A percentile compares a stretch with the other conserved stretches of the same genome.
Evolutionary conservation across 2,888 invertebrate genomes (phyloP).

Genomic region (Eremobia ochroleuca): DNA sequence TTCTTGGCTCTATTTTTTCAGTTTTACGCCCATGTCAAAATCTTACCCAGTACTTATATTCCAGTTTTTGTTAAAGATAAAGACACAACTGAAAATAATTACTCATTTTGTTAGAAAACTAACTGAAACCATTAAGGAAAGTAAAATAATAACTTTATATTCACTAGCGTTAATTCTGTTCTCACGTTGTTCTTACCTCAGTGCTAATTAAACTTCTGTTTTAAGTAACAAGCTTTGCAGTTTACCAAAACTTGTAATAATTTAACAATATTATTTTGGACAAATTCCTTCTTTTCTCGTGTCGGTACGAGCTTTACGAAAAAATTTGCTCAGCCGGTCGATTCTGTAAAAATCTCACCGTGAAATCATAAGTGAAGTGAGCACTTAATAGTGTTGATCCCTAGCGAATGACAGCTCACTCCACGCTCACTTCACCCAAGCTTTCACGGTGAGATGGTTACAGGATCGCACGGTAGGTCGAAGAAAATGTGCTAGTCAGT

Average conservation of each 20-base stretch:
- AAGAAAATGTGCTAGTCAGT: background rate
- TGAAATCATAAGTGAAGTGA: no score
- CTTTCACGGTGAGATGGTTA: no score
- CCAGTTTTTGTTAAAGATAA: background rate
- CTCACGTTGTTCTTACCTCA: background rate
- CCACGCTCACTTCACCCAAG: no score
- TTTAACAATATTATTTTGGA: background rate
- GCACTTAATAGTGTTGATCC: no score
- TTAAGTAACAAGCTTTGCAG: background rate
- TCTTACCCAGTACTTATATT: background rate
- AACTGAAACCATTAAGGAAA: background rate
- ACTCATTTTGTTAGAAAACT: background rate
- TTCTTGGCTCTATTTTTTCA: background rate
- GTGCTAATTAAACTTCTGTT: constrained; percentile 11
- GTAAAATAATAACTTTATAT: background rate
- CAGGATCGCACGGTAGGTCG: no score
- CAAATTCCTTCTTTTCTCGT: background rate
- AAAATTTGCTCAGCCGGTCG: background rate
- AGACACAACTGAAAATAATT: background rate
- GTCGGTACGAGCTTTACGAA: background rate
- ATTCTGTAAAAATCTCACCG: no score
- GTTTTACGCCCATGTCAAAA: background rate
- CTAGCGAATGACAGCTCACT: no score
- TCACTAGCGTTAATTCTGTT: background rate
- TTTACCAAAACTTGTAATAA: background rate